Evolutionary conservation across 1,140 invertebrate genomes (phyloP), one percentile per base, ranked within the genome.

Genomic region (Heliothis virescens): DNA sequence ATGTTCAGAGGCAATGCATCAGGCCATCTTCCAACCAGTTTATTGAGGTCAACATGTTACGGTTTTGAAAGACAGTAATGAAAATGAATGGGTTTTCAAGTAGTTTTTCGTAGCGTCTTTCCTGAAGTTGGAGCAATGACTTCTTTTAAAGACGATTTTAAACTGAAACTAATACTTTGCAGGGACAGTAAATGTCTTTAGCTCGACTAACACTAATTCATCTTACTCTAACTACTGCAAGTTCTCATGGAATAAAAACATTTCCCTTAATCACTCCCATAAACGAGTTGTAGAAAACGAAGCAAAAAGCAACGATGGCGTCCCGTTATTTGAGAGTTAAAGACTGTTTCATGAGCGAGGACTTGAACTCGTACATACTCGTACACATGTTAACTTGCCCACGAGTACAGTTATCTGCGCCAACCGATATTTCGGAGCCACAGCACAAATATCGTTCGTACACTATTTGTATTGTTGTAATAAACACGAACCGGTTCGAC

Each of bases 261-360:
- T 52, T 76, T 18, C 21, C 18, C 60, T 63, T 76, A 63, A 67
- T 67, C 29, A 47, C 50, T 67, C 67, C 62, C 75, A 77, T 67
- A 67, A 47, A 47, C 34, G 75, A 15, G 34, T n/a, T 47, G 50
- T 47, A 59, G 75, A 55, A 55, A 80, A 83, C 79, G 75, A 82
- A 82, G 81, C 67, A 85, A 85, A 82, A 85, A 82, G 65, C 55
- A 63, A 79, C 41, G 67, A 65, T 59, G 53, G 41, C 57, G 67
- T 86, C 84, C 88, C 88, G 87, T 87, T 89, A 88, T 65, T 81
- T 80, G 80, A 85, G 63, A 48, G 63, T 48, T 18, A 48, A 48
- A 67, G 16, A 79, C 80, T 83, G 80, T 79, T 79, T 79, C 80
- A 84, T 82, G 82, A 81, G 59, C 84, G 85, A 60, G 52, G 29